Evolutionary conservation across 2,888 invertebrate species (phyloP).

Genomic region (Heliconius cydno): DNA sequence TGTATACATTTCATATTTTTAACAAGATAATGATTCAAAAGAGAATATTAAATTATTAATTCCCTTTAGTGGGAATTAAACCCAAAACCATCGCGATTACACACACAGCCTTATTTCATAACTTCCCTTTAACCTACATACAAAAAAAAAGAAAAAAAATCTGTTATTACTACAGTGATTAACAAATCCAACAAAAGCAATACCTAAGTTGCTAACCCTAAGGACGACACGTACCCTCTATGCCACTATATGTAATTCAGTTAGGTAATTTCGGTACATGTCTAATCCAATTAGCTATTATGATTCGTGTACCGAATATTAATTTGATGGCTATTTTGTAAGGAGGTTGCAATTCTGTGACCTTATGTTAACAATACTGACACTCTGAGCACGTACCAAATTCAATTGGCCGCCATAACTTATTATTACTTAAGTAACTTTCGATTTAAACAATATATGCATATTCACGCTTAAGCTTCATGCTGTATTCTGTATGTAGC

Average conservation of each 20-base stretch:
- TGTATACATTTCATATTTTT: not conserved
- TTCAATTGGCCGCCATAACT: conserved; percentile 29
- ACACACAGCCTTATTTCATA: not conserved
- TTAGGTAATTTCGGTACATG: conserved; percentile 82
- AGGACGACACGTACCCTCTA: conserved; percentile 61
- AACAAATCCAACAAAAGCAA: not conserved
- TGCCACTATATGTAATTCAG: conserved; percentile 76
- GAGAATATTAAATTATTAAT: too few relatives aligned
- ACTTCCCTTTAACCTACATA: not conserved
- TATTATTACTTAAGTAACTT: conserved; percentile 2
- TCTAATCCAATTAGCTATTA: conserved; percentile 84
- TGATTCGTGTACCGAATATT: conserved; percentile 82
- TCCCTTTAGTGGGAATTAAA: not conserved
- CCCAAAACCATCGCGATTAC: not conserved
- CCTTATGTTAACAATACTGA: conserved; percentile 61
- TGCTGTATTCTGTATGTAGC: too few relatives aligned
- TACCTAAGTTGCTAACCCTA: conserved; percentile 37
- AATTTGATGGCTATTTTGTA: conserved; percentile 73
- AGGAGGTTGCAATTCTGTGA: conserved; percentile 60
- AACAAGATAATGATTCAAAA: not conserved
- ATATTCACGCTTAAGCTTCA: not conserved
- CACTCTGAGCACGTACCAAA: conserved; percentile 42
- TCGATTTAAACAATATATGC: not conserved
- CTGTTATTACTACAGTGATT: not conserved
- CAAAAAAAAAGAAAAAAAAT: not conserved